Percentiles rank a stretch among this genome's conserved stretches.
These are phyloP conservation scores for Halictus quadricinctus DNA, from an alignment of 2,888 invertebrate genomes.

Conservation along the genomic window DNA sequence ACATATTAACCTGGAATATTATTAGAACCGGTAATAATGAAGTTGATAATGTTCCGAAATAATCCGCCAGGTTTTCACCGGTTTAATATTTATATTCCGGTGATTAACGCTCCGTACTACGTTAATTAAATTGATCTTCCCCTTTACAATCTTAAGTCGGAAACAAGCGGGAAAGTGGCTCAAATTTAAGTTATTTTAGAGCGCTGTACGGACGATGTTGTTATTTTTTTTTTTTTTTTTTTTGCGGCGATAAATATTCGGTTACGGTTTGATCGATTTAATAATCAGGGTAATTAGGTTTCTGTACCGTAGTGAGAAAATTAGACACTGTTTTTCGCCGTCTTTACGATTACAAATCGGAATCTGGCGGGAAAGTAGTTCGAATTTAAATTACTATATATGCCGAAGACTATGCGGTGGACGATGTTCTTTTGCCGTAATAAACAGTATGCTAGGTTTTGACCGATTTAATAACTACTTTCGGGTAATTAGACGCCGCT, in stretches of 20 bases:
- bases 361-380: not conserved
- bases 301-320: not conserved
- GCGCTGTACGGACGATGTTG: not conserved
- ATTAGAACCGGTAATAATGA: not conserved
- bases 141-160: too few relatives aligned
- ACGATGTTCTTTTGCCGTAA: not conserved
- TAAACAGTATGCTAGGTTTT: not conserved
- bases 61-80: not conserved
- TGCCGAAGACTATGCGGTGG: not conserved
- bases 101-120: not conserved
- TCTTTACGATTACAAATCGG: not conserved
- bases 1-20: not conserved
- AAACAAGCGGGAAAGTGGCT: too few relatives aligned
- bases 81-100: not conserved
- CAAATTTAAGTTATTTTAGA: not conserved
- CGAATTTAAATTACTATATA: not conserved
- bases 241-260: not conserved
- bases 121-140: not conserved
- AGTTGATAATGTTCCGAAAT: not conserved
- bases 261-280: not conserved
- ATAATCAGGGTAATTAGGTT: not conserved
- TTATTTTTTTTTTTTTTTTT: not conserved
- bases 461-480: not conserved
- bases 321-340: not conserved
- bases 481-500: not conserved